These are phyloP conservation scores for Papilio gigon DNA, from an alignment of 2,888 invertebrate species.

Conservation along the genomic window DNA sequence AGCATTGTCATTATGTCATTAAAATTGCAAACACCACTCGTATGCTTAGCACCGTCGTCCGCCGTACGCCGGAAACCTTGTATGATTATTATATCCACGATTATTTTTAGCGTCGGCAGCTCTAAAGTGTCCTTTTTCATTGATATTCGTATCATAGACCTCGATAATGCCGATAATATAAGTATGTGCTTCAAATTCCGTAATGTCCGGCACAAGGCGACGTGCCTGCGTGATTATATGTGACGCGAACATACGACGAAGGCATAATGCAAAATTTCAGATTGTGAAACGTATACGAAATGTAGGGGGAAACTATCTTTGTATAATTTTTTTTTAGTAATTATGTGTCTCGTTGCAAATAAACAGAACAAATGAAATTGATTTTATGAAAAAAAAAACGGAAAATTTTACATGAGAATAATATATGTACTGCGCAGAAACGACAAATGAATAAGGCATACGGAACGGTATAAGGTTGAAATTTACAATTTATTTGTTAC, in stretches of 20 bases:
- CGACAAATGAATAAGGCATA: not conserved
- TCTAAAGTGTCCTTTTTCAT: conserved; percentile 51
- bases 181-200: conserved; percentile 32
- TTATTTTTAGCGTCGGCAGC: conserved; percentile 66
- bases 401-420: not conserved
- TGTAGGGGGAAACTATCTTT: no score
- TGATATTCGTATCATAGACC: conserved; percentile 61
- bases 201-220: conserved; percentile 9
- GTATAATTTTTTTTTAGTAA: no score
- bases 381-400: not conserved
- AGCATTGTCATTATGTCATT: conserved; percentile 40
- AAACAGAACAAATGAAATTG: not conserved
- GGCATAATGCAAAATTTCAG: not conserved
- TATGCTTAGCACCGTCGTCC: conserved; percentile 60
- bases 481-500: conserved; percentile 5
- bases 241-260: not conserved
- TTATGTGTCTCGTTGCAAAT: no score
- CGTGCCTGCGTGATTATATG: conserved; percentile 1
- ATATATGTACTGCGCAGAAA: not conserved
- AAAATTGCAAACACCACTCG: conserved; percentile 51
- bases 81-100: conserved; percentile 58
- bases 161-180: conserved; percentile 34
- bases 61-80: conserved; percentile 69
- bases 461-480: conserved; percentile 9
- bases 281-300: not conserved